A percentile compares a stretch with the other conserved stretches of the same genome.
Conservation (phyloP, 1,140 invertebrate genomes). For the Drosophila lacteicornis region DNA sequence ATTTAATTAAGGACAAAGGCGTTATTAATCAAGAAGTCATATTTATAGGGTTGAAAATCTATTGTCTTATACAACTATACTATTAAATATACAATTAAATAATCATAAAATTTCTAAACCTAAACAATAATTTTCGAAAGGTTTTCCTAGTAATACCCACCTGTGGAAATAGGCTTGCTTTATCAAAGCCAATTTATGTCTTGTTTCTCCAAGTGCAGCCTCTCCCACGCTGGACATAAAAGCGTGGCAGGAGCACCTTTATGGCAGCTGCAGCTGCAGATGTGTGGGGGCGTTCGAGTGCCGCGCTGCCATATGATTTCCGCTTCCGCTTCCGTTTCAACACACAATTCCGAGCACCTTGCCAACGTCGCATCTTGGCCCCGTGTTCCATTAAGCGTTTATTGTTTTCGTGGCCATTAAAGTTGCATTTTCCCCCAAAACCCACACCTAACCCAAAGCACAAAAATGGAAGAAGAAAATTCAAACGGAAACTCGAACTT, state of each 20-base stretch:
- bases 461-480: neutral
- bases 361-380: conserved; percentile 16
- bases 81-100: no score
- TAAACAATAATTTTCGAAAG: no score
- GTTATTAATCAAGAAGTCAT: no score
- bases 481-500: conserved; percentile 22
- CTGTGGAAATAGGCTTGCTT: no score
- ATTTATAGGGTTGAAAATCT: no score
- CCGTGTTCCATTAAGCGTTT: conserved; percentile 46
- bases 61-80: no score
- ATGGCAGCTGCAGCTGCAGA: conserved; percentile 37
- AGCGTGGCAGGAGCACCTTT: conserved; percentile 61
- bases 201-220: neutral
- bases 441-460: neutral
- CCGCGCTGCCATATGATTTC: conserved; percentile 53
- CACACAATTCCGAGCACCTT: conserved; percentile 48
- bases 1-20: no score
- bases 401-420: conserved; percentile 62
- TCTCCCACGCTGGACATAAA: conserved; percentile 40
- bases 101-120: no score
- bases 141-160: no score
- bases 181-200: no score
- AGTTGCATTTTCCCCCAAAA: conserved; percentile 54
- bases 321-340: conserved; percentile 47
- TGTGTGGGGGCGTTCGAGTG: conserved; percentile 24